These are phyloP conservation scores for Drosophila aldrichi DNA, from an alignment of 2,888 invertebrate species.

Conservation along the genomic window DNA sequence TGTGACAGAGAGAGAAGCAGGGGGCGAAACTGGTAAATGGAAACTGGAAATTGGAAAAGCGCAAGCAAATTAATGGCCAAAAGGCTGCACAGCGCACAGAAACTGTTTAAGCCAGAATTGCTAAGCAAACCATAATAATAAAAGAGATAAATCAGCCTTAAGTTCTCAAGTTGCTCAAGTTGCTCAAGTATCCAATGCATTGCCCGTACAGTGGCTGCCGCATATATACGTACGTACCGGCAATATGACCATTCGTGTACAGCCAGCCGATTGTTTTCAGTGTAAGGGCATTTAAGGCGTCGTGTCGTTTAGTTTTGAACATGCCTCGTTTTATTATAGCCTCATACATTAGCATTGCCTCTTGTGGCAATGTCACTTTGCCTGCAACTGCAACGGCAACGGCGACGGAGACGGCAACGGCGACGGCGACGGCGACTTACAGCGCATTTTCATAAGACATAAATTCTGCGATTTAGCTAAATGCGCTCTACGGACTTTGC, in stretches of 20 bases:
- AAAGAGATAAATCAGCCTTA: conserved; percentile 68
- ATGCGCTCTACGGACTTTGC: conserved; percentile 74
- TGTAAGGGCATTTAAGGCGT: conserved; percentile 28
- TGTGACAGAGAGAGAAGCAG: neutral
- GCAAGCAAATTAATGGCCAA: conserved; percentile 52
- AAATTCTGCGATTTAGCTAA: conserved; percentile 79
- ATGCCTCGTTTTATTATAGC: conserved; percentile 30
- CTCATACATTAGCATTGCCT: conserved; percentile 58
- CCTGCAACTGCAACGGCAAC: conserved; percentile 25
- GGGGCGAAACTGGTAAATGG: conserved; percentile 38
- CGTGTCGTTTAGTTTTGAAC: conserved; percentile 9
- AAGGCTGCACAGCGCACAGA: conserved; percentile 15
- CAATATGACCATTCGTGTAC: too few species aligned
- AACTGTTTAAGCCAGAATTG: conserved; percentile 19
- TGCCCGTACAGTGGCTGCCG: neutral
- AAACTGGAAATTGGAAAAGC: conserved; percentile 49
- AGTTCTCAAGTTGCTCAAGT: conserved; percentile 33
- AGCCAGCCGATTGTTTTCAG: neutral
- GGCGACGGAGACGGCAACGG: neutral
- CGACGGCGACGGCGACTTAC: conserved; percentile 21
- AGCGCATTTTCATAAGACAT: conserved; percentile 79
- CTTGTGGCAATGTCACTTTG: conserved; percentile 66
- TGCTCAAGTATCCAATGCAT: neutral
- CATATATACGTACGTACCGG: neutral
- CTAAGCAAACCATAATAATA: conserved; percentile 46